Conservation (phyloP, 2,113 vertebrate genomes). For the Aythya baeri region DNA sequence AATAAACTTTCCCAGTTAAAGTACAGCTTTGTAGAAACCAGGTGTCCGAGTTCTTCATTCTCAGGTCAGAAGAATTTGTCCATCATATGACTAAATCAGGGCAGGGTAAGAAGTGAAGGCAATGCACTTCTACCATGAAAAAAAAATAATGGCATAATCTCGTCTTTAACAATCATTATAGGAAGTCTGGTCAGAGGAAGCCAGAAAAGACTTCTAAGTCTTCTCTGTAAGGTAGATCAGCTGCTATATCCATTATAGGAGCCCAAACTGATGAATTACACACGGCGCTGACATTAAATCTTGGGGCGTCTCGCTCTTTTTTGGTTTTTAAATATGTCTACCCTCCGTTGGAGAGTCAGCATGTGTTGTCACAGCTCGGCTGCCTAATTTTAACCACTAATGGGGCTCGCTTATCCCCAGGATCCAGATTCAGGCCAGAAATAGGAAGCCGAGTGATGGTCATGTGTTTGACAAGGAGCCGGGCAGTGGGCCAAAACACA, state of each 20-base stretch:
- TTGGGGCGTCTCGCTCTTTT: slow-evolving; percentile 40
- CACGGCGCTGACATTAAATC: slow-evolving; percentile 61
- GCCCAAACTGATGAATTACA: slow-evolving; percentile 58
- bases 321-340: slow-evolving; percentile 70
- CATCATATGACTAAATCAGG: background rate
- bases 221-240: slow-evolving; percentile 33
- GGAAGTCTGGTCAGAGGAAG: background rate
- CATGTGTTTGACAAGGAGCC: slow-evolving; percentile 82
- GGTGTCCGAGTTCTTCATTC: background rate
- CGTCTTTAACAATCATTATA: background rate
- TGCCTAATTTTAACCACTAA: slow-evolving; percentile 85
- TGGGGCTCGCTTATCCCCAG: slow-evolving; percentile 73
- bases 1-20: background rate
- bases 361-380: slow-evolving; percentile 77
- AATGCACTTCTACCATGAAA: background rate
- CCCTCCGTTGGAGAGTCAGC: slow-evolving; percentile 77
- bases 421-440: slow-evolving; percentile 81
- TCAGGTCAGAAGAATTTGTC: background rate
- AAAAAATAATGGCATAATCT: background rate
- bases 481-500: slow-evolving; percentile 82
- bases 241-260: slow-evolving; percentile 55
- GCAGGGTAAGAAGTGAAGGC: background rate
- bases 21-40: background rate
- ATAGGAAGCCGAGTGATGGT: slow-evolving; percentile 84
- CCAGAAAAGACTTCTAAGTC: slow-evolving; percentile 22